These are phyloP conservation scores for Hypocryptadius cinnamomeus DNA, from an alignment of 2,113 vertebrate species.

Conservation along the genomic window DNA sequence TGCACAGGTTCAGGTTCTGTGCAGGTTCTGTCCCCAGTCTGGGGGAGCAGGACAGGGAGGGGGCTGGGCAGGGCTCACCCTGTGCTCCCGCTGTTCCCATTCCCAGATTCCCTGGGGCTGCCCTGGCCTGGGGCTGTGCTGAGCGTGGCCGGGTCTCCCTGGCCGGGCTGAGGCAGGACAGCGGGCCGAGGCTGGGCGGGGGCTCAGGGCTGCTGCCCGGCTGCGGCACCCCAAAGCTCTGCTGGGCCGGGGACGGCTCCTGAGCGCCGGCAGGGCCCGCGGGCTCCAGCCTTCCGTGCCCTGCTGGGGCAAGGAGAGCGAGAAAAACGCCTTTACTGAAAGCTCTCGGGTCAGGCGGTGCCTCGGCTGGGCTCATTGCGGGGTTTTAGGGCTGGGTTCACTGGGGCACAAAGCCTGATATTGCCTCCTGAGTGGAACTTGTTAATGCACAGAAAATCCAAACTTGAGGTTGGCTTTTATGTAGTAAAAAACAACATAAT, in stretches of 20 bases:
- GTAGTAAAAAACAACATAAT: constrained; percentile 40
- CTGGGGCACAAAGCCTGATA: background rate
- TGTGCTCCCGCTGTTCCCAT: fast-evolving
- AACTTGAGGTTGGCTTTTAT: constrained; percentile 56
- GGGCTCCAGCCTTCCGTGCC: background rate
- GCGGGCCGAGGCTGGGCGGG: background rate
- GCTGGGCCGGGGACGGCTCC: background rate
- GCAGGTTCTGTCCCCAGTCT: background rate
- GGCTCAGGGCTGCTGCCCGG: background rate
- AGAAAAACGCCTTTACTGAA: background rate
- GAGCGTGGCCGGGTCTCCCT: background rate
- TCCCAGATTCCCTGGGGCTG: background rate
- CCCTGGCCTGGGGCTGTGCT: background rate
- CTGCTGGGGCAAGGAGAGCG: background rate
- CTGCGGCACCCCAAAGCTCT: background rate
- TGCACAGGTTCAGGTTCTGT: too few species aligned
- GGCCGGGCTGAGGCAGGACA: background rate
- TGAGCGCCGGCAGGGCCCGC: background rate
- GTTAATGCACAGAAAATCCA: background rate
- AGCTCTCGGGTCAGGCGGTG: background rate
- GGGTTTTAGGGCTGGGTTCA: background rate
- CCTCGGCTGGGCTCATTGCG: background rate
- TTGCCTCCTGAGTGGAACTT: background rate
- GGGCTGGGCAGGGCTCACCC: background rate
- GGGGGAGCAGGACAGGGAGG: background rate